These are phyloP conservation scores for Tiphia femorata DNA, from an alignment of 2,888 invertebrate species.

Conservation along the genomic window DNA sequence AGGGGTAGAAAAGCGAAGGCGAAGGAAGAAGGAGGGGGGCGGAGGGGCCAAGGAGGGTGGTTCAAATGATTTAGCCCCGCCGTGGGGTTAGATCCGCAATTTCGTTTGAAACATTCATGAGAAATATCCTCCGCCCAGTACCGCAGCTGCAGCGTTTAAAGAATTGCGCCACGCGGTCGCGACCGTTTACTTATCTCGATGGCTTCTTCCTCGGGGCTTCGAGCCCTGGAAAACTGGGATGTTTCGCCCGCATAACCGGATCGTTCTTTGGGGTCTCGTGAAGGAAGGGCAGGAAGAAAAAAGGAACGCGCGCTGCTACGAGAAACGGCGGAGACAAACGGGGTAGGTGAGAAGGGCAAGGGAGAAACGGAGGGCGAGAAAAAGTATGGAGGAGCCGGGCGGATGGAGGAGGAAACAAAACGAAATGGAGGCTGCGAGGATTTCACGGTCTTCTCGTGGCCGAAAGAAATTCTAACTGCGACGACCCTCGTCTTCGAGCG, in stretches of 20 bases:
- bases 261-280: constrained; percentile 36
- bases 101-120: constrained; percentile 68
- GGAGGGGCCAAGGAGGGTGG: constrained; percentile 23
- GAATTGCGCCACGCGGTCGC: constrained; percentile 61
- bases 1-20: constrained; percentile 6
- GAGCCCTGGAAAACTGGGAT: constrained; percentile 36
- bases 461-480: constrained; percentile 38
- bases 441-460: constrained; percentile 45
- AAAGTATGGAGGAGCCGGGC: neutral
- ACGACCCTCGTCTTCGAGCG: constrained; percentile 12
- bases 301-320: too few relatives aligned
- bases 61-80: constrained; percentile 64
- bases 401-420: constrained; percentile 30
- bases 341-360: neutral
- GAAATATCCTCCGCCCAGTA: constrained; percentile 61
- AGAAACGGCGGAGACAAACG: neutral
- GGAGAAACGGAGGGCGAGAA: neutral
- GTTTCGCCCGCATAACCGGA: constrained; percentile 54
- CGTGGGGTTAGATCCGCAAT: constrained; percentile 67
- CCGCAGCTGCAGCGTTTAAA: constrained; percentile 60
- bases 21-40: constrained; percentile 13
- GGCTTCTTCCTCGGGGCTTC: constrained; percentile 47
- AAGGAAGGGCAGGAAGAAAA: neutral
- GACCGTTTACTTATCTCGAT: constrained; percentile 59
- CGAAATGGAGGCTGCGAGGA: constrained; percentile 32